A percentile compares a stretch with the other conserved stretches of the same genome.
Conservation (phyloP, 1,140 invertebrate genomes). For the Planococcus citri region DNA sequence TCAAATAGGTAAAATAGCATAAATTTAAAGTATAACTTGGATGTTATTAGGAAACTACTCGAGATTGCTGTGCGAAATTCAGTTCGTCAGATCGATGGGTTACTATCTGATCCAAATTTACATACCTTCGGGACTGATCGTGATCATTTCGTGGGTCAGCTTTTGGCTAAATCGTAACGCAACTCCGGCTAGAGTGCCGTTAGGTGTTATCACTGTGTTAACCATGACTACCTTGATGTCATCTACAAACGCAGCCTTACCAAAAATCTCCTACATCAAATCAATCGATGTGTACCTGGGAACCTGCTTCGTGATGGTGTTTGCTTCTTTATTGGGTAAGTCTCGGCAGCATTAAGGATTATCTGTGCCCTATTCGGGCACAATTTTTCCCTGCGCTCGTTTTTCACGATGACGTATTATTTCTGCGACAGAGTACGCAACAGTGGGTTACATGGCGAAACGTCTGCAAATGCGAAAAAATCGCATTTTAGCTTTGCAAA, state of each 20-base stretch:
- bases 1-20: no score
- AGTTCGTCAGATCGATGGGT: slow-evolving; percentile 93
- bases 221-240: slow-evolving; percentile 98
- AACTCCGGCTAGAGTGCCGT: slow-evolving; percentile 84
- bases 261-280: slow-evolving; percentile 96
- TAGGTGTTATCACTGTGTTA: slow-evolving; percentile 92
- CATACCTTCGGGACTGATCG: slow-evolving; percentile 94
- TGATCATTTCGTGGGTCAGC: slow-evolving; percentile 96
- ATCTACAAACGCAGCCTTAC: slow-evolving; percentile 89
- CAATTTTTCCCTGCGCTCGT: no score
- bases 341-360: slow-evolving; percentile 28
- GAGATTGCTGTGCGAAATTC: slow-evolving; percentile 88
- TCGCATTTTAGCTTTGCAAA: slow-evolving; percentile 70
- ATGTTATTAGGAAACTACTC: slow-evolving; percentile 80
- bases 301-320: slow-evolving; percentile 95
- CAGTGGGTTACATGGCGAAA: slow-evolving; percentile 90
- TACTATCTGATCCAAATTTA: slow-evolving; percentile 99
- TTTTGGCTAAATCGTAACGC: slow-evolving; percentile 90
- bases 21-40: no score
- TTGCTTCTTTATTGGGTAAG: slow-evolving; percentile 83
- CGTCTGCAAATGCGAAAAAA: slow-evolving; percentile 89
- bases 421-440: slow-evolving; percentile 70
- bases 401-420: no score
- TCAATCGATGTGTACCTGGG: slow-evolving; percentile 95
- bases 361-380: no score